phyloP scores from a whole-genome alignment of 2,113 vertebrate species.

The Tinamus guttatus region DNA sequence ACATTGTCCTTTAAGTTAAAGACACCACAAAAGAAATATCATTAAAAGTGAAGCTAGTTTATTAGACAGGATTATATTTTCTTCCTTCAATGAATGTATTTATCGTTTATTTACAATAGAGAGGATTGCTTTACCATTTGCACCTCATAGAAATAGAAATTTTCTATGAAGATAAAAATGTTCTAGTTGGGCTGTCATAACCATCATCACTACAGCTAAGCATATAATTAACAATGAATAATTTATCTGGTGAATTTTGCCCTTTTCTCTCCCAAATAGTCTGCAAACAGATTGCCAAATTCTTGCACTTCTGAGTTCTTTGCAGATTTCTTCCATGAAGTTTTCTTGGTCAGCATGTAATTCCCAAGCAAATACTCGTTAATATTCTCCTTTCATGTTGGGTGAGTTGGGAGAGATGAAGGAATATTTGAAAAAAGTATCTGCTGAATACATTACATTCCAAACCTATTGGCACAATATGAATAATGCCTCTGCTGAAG shows the following conservation, averaged over 20 bases:
- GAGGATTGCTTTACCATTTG: constrained; percentile 54
- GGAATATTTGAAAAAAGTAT: constrained; percentile 63
- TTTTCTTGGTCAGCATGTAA: constrained; percentile 46
- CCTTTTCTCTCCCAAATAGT: constrained; percentile 72
- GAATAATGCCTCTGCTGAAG: constrained; percentile 67
- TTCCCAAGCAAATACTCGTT: constrained; percentile 45
- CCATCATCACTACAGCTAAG: constrained; percentile 71
- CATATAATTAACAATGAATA: constrained; percentile 76
- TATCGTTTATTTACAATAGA: constrained; percentile 47
- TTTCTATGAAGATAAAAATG: constrained; percentile 54
- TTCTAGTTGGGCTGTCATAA: constrained; percentile 70
- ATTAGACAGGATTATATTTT: background rate
- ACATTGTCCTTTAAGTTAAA: background rate
- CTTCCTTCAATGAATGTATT: background rate
- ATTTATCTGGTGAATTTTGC: constrained; percentile 74
- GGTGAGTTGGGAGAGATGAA: constrained; percentile 49
- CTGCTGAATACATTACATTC: constrained; percentile 71
- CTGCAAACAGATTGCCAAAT: constrained; percentile 75
- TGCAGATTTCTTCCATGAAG: constrained; percentile 58
- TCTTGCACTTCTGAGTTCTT: constrained; percentile 65
- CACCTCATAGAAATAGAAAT: constrained; percentile 50
- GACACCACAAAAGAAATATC: background rate
- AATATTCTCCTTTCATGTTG: constrained; percentile 64
- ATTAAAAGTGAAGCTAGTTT: background rate
- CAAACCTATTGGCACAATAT: constrained; percentile 18